A percentile compares a stretch with the other conserved stretches of the same genome.
Evolutionary conservation across 2,797 vertebrate genomes (phyloP).

Genomic region (Nannoperca australis): DNA sequence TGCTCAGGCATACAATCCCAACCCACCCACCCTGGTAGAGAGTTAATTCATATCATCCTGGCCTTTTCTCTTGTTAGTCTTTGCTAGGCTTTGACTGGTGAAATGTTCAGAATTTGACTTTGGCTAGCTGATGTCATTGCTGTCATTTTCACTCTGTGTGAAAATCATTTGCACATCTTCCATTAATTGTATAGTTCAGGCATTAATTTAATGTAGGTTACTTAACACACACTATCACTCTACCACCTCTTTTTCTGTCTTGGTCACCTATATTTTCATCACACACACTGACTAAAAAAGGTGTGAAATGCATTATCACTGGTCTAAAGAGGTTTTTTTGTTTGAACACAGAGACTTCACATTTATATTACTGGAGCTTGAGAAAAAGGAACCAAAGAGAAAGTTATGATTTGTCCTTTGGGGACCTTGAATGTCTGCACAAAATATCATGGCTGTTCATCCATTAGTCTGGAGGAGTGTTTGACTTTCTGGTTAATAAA

Average conservation of each 20-base stretch:
- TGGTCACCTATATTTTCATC: neutral
- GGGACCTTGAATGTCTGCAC: neutral
- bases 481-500: neutral
- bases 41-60: conserved; percentile 62
- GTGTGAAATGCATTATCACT: conserved; percentile 7
- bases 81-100: conserved; percentile 27
- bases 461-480: neutral
- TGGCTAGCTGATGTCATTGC: conserved; percentile 24
- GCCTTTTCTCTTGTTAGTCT: conserved; percentile 13
- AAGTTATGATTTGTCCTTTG: neutral
- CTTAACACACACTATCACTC: neutral
- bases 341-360: neutral
- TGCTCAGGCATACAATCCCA: conserved; percentile 48
- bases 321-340: neutral
- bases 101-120: conserved; percentile 10
- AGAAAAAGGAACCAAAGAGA: neutral
- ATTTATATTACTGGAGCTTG: neutral
- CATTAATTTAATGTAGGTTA: neutral
- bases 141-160: conserved; percentile 6
- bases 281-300: neutral
- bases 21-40: conserved; percentile 43
- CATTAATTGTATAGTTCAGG: neutral
- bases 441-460: neutral
- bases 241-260: neutral
- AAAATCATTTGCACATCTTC: neutral